These are phyloP conservation scores for Sula dactylatra DNA, from an alignment of 2,113 vertebrate species.

Conservation along the genomic window DNA sequence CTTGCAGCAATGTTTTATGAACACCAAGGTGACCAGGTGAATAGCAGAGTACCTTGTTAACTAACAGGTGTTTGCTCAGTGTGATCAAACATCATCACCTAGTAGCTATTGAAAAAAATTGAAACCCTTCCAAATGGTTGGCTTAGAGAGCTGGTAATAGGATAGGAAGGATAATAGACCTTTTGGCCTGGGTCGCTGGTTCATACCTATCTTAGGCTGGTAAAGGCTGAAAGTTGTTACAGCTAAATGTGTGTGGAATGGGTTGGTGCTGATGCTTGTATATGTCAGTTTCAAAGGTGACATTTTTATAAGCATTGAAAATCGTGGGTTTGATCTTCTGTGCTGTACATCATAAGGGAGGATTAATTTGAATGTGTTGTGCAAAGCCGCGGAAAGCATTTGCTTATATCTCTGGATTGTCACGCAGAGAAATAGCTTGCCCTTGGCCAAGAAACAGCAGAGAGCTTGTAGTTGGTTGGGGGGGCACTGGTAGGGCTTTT, in stretches of 20 bases:
- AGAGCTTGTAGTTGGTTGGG: background rate
- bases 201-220: background rate
- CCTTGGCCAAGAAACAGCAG: background rate
- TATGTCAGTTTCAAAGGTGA: fast-evolving
- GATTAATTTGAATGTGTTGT: background rate
- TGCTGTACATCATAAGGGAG: background rate
- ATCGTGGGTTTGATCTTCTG: background rate
- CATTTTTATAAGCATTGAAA: background rate
- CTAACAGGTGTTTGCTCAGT: background rate
- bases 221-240: background rate
- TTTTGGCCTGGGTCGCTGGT: background rate
- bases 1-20: slow-evolving; percentile 94
- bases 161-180: background rate
- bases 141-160: slow-evolving; percentile 14
- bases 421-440: background rate
- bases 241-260: background rate
- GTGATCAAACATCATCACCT: background rate
- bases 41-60: background rate
- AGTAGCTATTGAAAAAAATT: background rate
- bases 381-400: background rate
- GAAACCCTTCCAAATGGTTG: background rate
- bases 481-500: background rate
- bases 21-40: slow-evolving; percentile 90
- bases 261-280: background rate
- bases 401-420: background rate